phyloP scores from a whole-genome alignment of 1,140 invertebrate genomes.

The Dinoponera quadriceps region DNA sequence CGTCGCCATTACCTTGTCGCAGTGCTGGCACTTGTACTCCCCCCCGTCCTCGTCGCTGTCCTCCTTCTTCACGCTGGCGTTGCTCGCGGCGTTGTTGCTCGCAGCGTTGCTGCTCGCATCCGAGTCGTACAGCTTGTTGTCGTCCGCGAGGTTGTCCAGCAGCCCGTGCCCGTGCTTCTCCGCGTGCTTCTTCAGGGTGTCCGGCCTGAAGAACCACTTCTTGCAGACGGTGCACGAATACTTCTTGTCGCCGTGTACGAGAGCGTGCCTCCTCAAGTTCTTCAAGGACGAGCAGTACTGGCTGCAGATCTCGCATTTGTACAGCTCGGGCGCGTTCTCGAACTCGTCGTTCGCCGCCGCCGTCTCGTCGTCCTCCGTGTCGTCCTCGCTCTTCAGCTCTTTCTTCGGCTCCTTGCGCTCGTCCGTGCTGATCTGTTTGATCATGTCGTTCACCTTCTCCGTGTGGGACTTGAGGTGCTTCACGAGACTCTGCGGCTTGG shows the following conservation, averaged over 20 bases:
- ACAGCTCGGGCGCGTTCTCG: slow-evolving; percentile 79
- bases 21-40: slow-evolving; percentile 82
- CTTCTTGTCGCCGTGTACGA: slow-evolving; percentile 84
- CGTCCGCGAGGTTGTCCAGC: slow-evolving; percentile 79
- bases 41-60: slow-evolving; percentile 79
- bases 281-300: slow-evolving; percentile 83
- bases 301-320: slow-evolving; percentile 82
- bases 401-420: slow-evolving; percentile 66
- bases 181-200: slow-evolving; percentile 83
- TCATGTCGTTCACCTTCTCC: slow-evolving; percentile 74
- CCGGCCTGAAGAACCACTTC: slow-evolving; percentile 84
- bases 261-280: slow-evolving; percentile 81
- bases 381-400: slow-evolving; percentile 69
- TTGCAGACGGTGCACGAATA: slow-evolving; percentile 84
- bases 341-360: slow-evolving; percentile 75
- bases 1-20: slow-evolving; percentile 82
- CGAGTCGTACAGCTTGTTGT: slow-evolving; percentile 80
- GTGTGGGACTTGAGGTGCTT: slow-evolving; percentile 78
- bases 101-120: slow-evolving; percentile 73
- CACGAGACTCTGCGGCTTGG: slow-evolving; percentile 77
- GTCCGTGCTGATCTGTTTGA: slow-evolving; percentile 72
- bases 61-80: slow-evolving; percentile 76
- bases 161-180: slow-evolving; percentile 81
- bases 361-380: slow-evolving; percentile 79
- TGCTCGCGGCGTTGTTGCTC: slow-evolving; percentile 65